Conservation (phyloP, 2,113 vertebrate genomes). For the Boulengeromyrus knoepffleri region DNA sequence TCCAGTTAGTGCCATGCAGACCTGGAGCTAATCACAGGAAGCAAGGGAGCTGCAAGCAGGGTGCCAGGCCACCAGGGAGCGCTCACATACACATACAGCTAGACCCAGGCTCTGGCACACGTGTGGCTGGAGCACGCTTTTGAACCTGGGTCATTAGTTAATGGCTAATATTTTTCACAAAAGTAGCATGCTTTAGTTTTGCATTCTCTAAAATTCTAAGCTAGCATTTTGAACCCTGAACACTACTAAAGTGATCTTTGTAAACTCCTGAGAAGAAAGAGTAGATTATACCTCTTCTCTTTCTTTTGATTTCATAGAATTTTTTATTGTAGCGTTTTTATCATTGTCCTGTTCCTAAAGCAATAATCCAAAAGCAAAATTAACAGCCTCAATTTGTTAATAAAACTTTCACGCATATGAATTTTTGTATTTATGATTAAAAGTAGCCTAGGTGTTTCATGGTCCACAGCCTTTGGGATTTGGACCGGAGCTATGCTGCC, state of each 20-base stretch:
- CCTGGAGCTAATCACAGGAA: background rate
- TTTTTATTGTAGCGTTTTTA: background rate
- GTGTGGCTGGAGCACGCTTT: background rate
- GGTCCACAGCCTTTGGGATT: background rate
- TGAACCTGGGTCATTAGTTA: background rate
- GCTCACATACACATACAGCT: background rate
- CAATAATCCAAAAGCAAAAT: background rate
- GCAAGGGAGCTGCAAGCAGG: background rate
- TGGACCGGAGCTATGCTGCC: background rate
- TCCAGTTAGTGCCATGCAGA: background rate
- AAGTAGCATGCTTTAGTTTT: background rate
- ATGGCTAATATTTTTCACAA: background rate
- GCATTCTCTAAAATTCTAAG: background rate
- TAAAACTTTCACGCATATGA: background rate
- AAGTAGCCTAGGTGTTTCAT: background rate
- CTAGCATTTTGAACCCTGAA: background rate
- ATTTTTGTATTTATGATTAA: background rate
- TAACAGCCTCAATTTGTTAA: background rate
- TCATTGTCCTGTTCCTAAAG: background rate
- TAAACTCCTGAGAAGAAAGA: background rate
- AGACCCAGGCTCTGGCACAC: background rate
- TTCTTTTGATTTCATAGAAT: background rate
- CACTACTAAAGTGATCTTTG: background rate
- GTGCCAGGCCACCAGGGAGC: background rate
- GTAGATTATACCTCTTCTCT: background rate